Percentiles rank a stretch among this genome's conserved stretches.
These are phyloP conservation scores for Odontamblyopus rebecca DNA, from an alignment of 2,797 vertebrate genomes.

Conservation along the genomic window DNA sequence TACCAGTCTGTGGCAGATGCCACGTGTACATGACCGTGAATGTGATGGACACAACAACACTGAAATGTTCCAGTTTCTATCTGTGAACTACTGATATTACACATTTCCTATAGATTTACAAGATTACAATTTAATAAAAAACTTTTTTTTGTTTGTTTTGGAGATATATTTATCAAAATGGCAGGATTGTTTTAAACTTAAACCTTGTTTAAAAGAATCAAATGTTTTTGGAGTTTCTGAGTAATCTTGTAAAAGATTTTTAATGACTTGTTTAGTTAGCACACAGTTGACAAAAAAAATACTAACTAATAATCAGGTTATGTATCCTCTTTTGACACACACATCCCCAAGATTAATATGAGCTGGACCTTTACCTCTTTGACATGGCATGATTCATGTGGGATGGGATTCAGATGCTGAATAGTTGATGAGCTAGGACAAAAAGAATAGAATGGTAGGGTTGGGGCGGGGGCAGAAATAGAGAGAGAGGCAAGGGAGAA, in stretches of 20 bases:
- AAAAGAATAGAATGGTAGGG: slow-evolving; percentile 65
- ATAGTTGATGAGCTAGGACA: slow-evolving; percentile 81
- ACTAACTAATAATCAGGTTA: not conserved
- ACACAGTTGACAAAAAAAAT: not conserved
- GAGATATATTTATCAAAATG: too few relatives aligned
- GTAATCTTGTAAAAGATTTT: not conserved
- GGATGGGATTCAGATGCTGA: slow-evolving; percentile 76
- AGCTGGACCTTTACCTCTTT: slow-evolving; percentile 60
- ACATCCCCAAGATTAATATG: slow-evolving; percentile 60
- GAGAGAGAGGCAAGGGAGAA: slow-evolving; percentile 44
- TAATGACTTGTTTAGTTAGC: not conserved
- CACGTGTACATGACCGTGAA: slow-evolving; percentile 57
- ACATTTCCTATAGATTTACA: not conserved
- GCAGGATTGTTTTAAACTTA: too few relatives aligned
- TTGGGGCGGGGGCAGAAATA: slow-evolving; percentile 58
- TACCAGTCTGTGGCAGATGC: slow-evolving; percentile 57
- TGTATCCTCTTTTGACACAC: slow-evolving; percentile 3
- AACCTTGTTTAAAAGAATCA: too few relatives aligned
- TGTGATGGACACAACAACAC: slow-evolving; percentile 36
- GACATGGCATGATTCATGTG: slow-evolving; percentile 75
- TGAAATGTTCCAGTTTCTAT: not conserved
- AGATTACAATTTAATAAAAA: too few relatives aligned
- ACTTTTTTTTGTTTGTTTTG: too few relatives aligned
- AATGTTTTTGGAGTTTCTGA: too few relatives aligned
- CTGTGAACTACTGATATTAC: not conserved